Conservation (phyloP, 2,888 invertebrate species). For the Tipula helvola region DNA sequence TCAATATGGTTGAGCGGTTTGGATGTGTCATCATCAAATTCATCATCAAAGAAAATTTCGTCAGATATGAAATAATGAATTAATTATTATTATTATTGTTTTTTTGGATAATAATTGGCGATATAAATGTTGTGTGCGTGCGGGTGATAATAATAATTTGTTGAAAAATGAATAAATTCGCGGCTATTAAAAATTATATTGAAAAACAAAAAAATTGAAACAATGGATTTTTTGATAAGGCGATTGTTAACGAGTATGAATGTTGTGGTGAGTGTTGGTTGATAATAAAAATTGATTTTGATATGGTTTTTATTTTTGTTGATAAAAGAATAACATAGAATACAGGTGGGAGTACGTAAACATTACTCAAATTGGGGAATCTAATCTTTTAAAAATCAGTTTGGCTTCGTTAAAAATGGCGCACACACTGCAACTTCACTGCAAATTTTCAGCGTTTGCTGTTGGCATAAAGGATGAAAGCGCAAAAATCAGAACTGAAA, state of each 20-base stretch:
- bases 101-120: background rate
- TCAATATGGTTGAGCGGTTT: background rate
- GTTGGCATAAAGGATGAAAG: too few relatives aligned
- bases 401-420: too few relatives aligned
- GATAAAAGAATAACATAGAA: background rate
- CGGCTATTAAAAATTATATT: background rate
- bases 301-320: background rate
- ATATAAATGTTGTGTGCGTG: background rate
- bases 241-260: background rate
- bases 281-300: background rate
- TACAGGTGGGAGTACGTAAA: background rate
- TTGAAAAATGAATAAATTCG: background rate
- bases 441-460: too few relatives aligned
- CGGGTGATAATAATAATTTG: background rate
- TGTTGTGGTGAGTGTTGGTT: background rate
- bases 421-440: too few relatives aligned
- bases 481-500: too few relatives aligned
- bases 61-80: background rate
- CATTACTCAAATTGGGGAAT: too few relatives aligned
- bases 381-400: too few relatives aligned
- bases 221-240: background rate
- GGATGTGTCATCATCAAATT: background rate
- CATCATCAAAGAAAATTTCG: background rate
- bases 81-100: background rate
- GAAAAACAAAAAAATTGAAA: background rate